Conservation (phyloP, 2,113 vertebrate species). For the Cyprinodon tularosa region DNA sequence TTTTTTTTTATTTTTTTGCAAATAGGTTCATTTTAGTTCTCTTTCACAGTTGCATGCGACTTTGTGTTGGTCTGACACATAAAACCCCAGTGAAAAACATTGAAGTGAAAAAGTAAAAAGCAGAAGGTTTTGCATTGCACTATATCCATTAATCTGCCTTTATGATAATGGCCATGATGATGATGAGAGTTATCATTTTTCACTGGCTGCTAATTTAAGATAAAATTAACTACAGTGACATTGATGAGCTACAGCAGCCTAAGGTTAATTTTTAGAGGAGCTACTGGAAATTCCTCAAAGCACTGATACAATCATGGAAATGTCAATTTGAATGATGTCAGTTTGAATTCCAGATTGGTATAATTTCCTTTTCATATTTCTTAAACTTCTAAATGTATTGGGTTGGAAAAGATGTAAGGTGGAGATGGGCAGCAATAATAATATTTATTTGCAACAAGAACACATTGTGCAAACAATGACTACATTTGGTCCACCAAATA, state of each 20-base stretch:
- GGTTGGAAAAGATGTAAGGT: slow-evolving; percentile 27
- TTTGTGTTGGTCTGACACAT: neutral
- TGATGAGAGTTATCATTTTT: slow-evolving; percentile 11
- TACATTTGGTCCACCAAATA: slow-evolving; percentile 37
- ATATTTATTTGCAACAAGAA: slow-evolving; percentile 41
- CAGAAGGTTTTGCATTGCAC: neutral
- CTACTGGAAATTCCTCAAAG: slow-evolving; percentile 32
- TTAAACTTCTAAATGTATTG: slow-evolving; percentile 32
- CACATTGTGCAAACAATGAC: slow-evolving; percentile 26
- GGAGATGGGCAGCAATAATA: slow-evolving; percentile 37
- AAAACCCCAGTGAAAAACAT: neutral
- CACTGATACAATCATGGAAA: slow-evolving; percentile 16
- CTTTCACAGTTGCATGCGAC: neutral
- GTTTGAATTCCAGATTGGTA: slow-evolving; percentile 39
- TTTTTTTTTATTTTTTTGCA: neutral
- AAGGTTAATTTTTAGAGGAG: slow-evolving; percentile 1
- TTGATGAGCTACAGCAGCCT: slow-evolving; percentile 8
- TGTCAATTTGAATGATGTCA: slow-evolving; percentile 44
- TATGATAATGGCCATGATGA: slow-evolving; percentile 8
- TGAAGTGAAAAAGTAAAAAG: neutral
- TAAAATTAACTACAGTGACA: slow-evolving; percentile 23
- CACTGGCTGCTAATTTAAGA: slow-evolving; percentile 29
- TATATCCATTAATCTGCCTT: neutral
- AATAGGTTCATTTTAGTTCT: neutral
- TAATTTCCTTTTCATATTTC: slow-evolving; percentile 9